Conservation (phyloP, 1,140 invertebrate genomes). For the Eubasilissa regina region DNA sequence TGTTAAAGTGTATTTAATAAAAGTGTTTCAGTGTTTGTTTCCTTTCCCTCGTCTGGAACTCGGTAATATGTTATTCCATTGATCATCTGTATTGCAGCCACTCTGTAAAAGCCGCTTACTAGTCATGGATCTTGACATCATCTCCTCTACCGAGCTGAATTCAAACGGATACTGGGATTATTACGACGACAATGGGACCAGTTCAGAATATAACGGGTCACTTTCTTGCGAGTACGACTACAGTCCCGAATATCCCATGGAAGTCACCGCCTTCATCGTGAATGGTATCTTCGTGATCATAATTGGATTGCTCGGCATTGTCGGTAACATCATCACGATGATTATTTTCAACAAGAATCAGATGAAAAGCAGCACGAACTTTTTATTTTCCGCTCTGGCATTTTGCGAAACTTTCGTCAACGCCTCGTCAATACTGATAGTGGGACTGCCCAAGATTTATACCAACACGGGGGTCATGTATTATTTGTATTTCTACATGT, state of each 20-base stretch:
- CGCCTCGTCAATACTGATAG: neutral
- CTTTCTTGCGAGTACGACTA: neutral
- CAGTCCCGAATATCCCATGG: neutral
- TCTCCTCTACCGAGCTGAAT: too few species aligned
- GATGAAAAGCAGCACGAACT: neutral
- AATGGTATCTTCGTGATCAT: conserved; percentile 8
- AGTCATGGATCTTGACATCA: too few species aligned
- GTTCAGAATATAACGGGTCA: neutral
- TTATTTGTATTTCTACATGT: neutral
- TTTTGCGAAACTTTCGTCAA: neutral
- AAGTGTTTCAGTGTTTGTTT: too few species aligned
- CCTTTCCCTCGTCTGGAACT: too few species aligned
- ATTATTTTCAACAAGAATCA: neutral
- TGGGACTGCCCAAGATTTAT: neutral
- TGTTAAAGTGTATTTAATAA: too few species aligned
- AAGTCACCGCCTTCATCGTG: neutral
- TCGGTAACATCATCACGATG: conserved; percentile 14
- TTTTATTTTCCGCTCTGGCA: conserved; percentile 1
- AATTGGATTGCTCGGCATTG: neutral
- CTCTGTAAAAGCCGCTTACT: too few species aligned
- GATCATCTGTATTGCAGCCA: too few species aligned
- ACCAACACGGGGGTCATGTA: neutral
- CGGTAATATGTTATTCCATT: too few species aligned
- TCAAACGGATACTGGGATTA: too few species aligned
- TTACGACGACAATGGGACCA: neutral